A percentile compares a stretch with the other conserved stretches of the same genome.
Evolutionary conservation across 2,888 invertebrate genomes (phyloP).

Genomic region (Neria commutata): DNA sequence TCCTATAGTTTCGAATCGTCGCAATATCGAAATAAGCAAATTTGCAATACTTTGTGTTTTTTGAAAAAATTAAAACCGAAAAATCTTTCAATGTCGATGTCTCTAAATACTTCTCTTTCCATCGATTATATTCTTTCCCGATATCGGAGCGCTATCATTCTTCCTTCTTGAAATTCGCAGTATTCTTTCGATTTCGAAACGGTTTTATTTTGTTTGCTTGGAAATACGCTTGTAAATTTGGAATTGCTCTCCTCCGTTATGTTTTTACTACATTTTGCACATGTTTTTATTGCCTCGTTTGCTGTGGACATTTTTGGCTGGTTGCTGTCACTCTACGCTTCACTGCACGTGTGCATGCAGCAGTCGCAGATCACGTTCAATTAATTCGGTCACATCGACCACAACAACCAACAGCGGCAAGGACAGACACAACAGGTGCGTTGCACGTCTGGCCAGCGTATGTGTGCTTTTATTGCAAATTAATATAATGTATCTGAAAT

Average conservation of each 20-base stretch:
- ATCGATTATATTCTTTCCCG: too few relatives aligned
- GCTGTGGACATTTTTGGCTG: neutral
- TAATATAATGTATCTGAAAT: neutral
- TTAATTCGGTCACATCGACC: slow-evolving; percentile 61
- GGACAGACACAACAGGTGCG: slow-evolving; percentile 61
- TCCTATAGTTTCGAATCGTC: too few relatives aligned
- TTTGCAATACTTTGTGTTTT: too few relatives aligned
- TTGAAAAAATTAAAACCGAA: too few relatives aligned
- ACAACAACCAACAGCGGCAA: slow-evolving; percentile 59
- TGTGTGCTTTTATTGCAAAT: neutral
- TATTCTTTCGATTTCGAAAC: neutral
- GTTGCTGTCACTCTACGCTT: slow-evolving; percentile 5
- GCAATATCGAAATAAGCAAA: too few relatives aligned
- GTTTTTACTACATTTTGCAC: neutral
- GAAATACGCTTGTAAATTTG: too few relatives aligned
- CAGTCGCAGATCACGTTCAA: slow-evolving; percentile 61
- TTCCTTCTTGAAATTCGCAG: too few relatives aligned
- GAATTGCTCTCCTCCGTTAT: neutral
- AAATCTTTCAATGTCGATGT: too few relatives aligned
- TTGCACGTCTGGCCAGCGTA: slow-evolving; percentile 2
- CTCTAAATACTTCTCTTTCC: too few relatives aligned
- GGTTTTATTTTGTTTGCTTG: neutral
- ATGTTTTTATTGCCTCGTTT: neutral
- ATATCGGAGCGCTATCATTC: too few relatives aligned
- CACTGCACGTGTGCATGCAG: slow-evolving; percentile 34